Evolutionary conservation across 2,113 vertebrate species (phyloP), one percentile per base, ranked within the genome.

Genomic region (Pomatostomus ruficeps): DNA sequence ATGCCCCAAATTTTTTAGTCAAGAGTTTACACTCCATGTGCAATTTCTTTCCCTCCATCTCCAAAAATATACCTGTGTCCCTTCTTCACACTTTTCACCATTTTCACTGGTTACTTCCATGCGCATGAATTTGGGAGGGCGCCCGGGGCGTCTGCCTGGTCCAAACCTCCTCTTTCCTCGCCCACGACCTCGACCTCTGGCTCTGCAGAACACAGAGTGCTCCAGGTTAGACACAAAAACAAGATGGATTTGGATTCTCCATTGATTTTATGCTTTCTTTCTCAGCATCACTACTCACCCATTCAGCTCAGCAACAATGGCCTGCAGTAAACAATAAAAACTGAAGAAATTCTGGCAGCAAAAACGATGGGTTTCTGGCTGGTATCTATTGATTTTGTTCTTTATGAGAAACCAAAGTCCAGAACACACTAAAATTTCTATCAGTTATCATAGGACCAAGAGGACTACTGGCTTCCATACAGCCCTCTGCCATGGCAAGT

Each of bases 71-170:
- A 98, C 98, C 98, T 98, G 98, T 2, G 97, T 96, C 68, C 97
- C 98, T 49, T 99, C 98, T 23, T 96, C 98, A 81, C 97, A 91
- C 35, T 98, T 96, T 9, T 99, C 99, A 67, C 97, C 93, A 9
- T 98, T 96, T 88, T 99, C 99, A n/a, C 92, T 96, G 43, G 97
- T 97, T 33, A 98, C 97, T 91, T 99, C 99, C 88, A 99, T 87
- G 25, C 98, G 98, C 95, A 99, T 98, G 92, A 99, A 99, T 96
- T 99, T 99, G 26, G 99, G 99, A 14, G 99, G 99, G 3, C 99
- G 98, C 9, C 99, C 99, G 0, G 99, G 99, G 93, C 99, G 97
- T 48, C 99, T 98, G 86, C 99, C 99, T 7, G 99, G 98, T 54
- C 99, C 99, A 86, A 99, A 99, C 76, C 99, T 97, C 96, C 98